Evolutionary conservation across 2,888 invertebrate species (phyloP).

Genomic region (Harmothoe impar): DNA sequence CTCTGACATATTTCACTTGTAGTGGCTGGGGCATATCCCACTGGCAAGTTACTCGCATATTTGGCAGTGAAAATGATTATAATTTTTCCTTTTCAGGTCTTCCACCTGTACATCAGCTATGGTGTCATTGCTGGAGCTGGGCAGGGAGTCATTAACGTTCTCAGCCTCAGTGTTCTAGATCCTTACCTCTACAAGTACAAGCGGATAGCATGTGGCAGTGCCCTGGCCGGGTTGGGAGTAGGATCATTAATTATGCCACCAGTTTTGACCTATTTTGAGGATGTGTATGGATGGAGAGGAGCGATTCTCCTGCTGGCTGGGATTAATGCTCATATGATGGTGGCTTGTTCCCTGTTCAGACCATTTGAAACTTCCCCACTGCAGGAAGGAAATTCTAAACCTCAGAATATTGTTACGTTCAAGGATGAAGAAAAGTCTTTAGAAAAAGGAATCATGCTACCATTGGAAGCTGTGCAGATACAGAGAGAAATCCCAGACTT

Average conservation of each 20-base stretch:
- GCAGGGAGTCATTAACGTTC: neutral
- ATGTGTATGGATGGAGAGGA: constrained; percentile 13
- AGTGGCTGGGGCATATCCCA: too few species aligned
- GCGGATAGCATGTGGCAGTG: neutral
- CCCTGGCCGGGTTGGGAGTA: neutral
- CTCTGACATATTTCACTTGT: too few species aligned
- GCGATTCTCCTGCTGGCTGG: neutral
- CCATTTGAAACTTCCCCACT: neutral
- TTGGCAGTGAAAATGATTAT: too few species aligned
- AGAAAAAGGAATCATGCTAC: neutral
- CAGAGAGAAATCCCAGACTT: neutral
- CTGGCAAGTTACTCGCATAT: too few species aligned
- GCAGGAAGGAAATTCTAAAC: neutral
- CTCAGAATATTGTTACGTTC: neutral
- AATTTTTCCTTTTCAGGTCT: neutral
- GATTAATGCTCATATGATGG: neutral
- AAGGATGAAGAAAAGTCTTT: neutral
- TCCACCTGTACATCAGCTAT: neutral
- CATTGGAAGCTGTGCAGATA: neutral
- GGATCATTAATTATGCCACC: neutral
- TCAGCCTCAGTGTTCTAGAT: neutral
- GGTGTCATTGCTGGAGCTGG: neutral
- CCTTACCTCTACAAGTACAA: neutral
- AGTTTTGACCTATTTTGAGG: neutral
- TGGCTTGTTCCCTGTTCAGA: neutral